Base-by-base conservation (phyloP, 1,140 invertebrate genomes). In the Vollenhovia emeryi region DNA sequence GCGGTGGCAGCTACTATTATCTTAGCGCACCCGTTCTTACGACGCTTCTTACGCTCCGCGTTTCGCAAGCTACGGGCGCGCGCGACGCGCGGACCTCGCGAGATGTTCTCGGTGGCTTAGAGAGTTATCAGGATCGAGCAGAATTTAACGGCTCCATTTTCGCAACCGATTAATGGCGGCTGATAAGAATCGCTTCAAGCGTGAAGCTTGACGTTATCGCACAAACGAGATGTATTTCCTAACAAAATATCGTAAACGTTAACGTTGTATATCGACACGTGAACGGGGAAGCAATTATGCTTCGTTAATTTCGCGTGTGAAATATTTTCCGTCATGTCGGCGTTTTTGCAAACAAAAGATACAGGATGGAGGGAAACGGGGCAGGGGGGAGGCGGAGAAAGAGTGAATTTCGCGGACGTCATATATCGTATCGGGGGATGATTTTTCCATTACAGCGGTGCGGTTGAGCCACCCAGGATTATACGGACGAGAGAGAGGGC, bases 401-500 rank as follows among this genome's bases (percentile, higher is more conserved):
- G 78, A 60, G 84, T 40, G 73, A 83, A 83, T 86, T 89, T 80
- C 60, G 87, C 69, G 74, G 11, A 60, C 11, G 87, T 78, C 64
- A 24, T 73, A 40, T 78, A 80, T 80, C 62, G 76, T 82, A 68
- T 50, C 64, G 75, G 43, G n/a, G 83, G 52, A 86, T 86, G 83
- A 89, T 89, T 89, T 89, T 89, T 89, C 87, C 87, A 89, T 88
- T 89, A 89, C 86, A 89, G 87, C 78, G 87, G 69, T 71, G 66
- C 55, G 84, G 68, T 82, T 52, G 74, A 55, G 45, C 33, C 80
- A 52, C 5, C n/a, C 43, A 33, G 76, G 87, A 88, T 89, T 88
- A 86, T 57, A 88, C 64, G 40, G 24, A 45, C 69, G n/a, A 33
- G 24, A 45, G 36, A 66, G 11, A 66, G 5, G 43, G 50, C 13